Percentiles rank a stretch among this genome's conserved stretches.
Evolutionary conservation across 2,797 vertebrate genomes (phyloP).

Genomic region (Peromyscus attwateri): DNA sequence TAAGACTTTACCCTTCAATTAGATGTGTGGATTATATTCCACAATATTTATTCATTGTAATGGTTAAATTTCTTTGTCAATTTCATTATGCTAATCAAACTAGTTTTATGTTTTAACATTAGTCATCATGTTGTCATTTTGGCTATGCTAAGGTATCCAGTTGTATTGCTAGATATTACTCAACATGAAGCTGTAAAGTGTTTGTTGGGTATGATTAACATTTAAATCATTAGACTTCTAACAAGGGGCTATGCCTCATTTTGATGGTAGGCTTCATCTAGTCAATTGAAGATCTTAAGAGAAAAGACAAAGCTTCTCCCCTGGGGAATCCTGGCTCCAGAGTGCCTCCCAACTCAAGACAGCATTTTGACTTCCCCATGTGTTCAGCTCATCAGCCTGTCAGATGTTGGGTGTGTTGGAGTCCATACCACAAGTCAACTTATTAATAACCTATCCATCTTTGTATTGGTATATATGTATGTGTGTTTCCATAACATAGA

Average conservation of each 20-base stretch:
- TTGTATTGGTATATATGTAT: background rate
- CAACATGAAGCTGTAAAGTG: background rate
- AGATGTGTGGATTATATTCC: background rate
- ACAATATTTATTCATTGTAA: background rate
- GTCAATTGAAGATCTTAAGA: background rate
- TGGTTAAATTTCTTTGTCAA: background rate
- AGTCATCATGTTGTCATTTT: background rate
- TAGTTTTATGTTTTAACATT: background rate
- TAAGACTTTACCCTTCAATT: background rate
- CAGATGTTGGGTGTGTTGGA: too few species aligned
- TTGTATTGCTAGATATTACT: background rate
- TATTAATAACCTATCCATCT: too few species aligned
- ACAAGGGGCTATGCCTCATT: background rate
- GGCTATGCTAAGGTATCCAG: background rate
- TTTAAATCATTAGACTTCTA: conserved; percentile 6
- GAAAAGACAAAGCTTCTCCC: background rate
- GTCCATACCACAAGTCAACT: too few species aligned
- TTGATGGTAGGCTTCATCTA: background rate
- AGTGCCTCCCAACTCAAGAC: background rate
- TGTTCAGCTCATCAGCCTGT: too few species aligned
- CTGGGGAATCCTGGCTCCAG: background rate
- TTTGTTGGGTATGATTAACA: background rate
- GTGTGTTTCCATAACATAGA: background rate
- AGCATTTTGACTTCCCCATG: too few species aligned
- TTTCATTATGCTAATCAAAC: background rate